Evolutionary conservation across 2,113 vertebrate genomes (phyloP).

Genomic region (Podarcis raffonei): DNA sequence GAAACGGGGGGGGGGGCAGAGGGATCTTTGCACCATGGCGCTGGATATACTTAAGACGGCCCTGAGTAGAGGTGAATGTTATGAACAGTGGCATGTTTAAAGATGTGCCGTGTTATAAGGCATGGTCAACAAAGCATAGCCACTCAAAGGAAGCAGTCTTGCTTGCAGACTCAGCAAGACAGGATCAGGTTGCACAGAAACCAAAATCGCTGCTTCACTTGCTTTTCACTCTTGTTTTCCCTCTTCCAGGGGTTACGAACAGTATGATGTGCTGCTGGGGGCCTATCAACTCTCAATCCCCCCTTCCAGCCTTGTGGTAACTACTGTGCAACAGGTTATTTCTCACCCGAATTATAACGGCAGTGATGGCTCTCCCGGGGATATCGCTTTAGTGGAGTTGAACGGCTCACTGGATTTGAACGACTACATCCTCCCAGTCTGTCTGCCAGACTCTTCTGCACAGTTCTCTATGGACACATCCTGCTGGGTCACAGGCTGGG

Average conservation of each 20-base stretch:
- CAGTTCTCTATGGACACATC: neutral
- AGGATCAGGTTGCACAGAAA: neutral
- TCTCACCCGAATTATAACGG: neutral
- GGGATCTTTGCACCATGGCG: no score
- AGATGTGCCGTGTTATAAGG: no score
- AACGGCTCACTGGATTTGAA: conserved; percentile 26
- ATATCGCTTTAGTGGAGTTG: conserved; percentile 64
- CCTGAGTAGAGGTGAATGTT: neutral
- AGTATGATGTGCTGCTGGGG: neutral
- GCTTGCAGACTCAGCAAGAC: neutral
- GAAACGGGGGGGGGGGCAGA: no score
- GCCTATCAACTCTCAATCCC: neutral
- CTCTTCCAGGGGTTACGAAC: neutral
- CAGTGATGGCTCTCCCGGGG: neutral
- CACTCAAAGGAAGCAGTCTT: neutral
- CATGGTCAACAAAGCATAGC: neutral
- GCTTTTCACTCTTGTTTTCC: neutral
- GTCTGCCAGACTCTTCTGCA: conserved; percentile 33
- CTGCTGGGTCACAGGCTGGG: conserved; percentile 73
- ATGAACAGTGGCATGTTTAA: no score
- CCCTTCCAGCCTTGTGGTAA: neutral
- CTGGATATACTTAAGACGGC: no score
- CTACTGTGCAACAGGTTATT: neutral
- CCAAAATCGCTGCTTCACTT: neutral
- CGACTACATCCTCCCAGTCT: conserved; percentile 52